Base-by-base conservation (phyloP, 2,797 vertebrate genomes). In the Dallia pectoralis region DNA sequence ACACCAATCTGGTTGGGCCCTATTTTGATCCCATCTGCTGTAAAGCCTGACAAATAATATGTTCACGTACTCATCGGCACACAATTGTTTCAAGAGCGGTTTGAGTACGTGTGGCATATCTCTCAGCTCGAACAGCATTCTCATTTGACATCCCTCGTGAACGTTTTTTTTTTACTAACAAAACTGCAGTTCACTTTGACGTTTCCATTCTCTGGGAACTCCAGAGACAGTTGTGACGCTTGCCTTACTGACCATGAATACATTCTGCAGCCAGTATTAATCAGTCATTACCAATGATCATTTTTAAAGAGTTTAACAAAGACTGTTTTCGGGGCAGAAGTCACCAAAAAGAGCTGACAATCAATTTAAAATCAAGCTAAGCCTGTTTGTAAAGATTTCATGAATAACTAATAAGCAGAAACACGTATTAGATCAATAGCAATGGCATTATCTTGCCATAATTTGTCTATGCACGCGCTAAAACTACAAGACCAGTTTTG, bases 381-480 rank as follows among this genome's bases (percentile, higher is more conserved):
- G 84, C 90, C 83, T 74, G 63, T 90, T 91, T 89, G 84, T 89
- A 89, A 88, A 87, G 90, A 91, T 92, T 89, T 89, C n/a, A 91
- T 91, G 82, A 91, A 91, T 89, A 85, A 82, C 81, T 74, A 85
- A 92, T 92, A 90, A 91, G 85, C 90, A 91, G 88, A 85, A 85
- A 89, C 84, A 87, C 67, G 78, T 80, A 80, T 76, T 73, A 81
- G 87, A 88, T 93, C 91, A 78, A 91, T 92, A 87, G 84, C 87
- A 89, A 90, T 88, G 89, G 87, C 82, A 87, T 93, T 89, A 91
- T 87, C 82, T 81, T 53, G 33, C 77, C 84, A 73, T 91, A 90
- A 92, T 91, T 86, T 56, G 78, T 89, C 91, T 89, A 91, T 87
- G 82, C 70, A n/a, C 74, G 68, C 80, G 74, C 87, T 84, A 88